A percentile compares a stretch with the other conserved stretches of the same genome.
phyloP scores from a whole-genome alignment of 2,113 vertebrate species.

The Copsychus sechellarum region DNA sequence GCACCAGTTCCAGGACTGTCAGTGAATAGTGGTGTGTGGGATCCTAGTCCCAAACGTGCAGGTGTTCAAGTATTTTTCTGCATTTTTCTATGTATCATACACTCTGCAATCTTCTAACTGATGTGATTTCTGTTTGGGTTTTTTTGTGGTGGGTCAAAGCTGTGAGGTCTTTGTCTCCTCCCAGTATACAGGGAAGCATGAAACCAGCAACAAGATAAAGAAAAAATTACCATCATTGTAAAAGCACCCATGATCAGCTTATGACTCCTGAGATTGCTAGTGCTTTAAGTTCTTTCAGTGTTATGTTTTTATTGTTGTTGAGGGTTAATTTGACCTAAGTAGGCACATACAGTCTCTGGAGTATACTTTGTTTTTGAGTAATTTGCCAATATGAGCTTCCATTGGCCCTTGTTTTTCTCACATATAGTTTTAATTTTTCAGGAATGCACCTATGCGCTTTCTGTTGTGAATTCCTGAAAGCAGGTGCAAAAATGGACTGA shows the following conservation, averaged over 20 bases:
- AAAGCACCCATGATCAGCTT: neutral
- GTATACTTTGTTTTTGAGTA: conserved; percentile 15
- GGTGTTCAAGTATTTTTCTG: neutral
- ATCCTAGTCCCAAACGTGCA: neutral
- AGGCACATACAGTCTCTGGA: neutral
- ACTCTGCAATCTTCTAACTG: neutral
- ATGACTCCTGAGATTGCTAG: neutral
- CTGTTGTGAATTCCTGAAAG: neutral
- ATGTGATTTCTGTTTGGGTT: neutral
- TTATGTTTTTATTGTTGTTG: conserved; percentile 31
- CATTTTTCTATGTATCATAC: neutral
- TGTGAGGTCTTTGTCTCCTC: neutral
- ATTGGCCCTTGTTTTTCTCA: neutral
- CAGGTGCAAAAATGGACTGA: neutral
- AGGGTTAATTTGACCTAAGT: conserved; percentile 41
- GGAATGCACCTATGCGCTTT: neutral
- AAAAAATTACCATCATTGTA: neutral
- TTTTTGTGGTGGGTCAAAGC: neutral
- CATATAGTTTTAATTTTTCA: neutral
- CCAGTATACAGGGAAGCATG: neutral
- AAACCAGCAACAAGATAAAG: neutral
- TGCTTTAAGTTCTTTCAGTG: neutral
- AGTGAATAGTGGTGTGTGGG: neutral
- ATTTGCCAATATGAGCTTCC: neutral
- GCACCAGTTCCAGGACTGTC: neutral